Conservation (phyloP, 2,113 vertebrate genomes). For the Camarhynchus parvulus region DNA sequence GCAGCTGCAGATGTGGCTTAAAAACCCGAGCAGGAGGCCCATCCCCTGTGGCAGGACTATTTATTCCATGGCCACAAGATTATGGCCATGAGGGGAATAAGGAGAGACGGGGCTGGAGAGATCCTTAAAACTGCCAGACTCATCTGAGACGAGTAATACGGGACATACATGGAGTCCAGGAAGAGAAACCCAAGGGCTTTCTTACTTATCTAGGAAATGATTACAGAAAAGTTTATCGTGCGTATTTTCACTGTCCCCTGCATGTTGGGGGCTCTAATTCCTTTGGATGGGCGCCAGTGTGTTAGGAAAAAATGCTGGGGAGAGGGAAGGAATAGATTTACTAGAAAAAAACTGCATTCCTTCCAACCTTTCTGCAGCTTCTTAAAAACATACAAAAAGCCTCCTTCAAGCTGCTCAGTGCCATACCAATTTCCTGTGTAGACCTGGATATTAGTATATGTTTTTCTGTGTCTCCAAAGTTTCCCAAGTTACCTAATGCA, state of each 20-base stretch:
- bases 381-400: conserved; percentile 71
- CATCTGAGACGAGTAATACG: background rate
- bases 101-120: conserved; percentile 33
- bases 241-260: conserved; percentile 24
- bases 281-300: background rate
- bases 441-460: conserved; percentile 62
- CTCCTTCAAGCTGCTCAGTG: conserved; percentile 69
- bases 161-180: background rate
- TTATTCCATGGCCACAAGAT: conserved; percentile 45
- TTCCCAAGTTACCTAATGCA: conserved; percentile 83
- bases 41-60: conserved; percentile 22
- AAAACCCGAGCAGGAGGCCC: conserved; percentile 44
- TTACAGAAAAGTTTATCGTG: conserved; percentile 36
- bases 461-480: conserved; percentile 74
- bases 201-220: conserved; percentile 21
- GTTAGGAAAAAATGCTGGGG: background rate
- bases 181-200: background rate
- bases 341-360: conserved; percentile 44
- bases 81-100: conserved; percentile 47
- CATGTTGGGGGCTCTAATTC: background rate
- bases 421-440: conserved; percentile 72
- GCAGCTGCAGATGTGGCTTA: conserved; percentile 55
- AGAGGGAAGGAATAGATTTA: conserved; percentile 57
- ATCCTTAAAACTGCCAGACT: conserved; percentile 28
- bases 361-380: conserved; percentile 63